Percentiles rank a stretch among this genome's conserved stretches.
Evolutionary conservation across 1,140 invertebrate species (phyloP).

Genomic region (Drosophila obscura): DNA sequence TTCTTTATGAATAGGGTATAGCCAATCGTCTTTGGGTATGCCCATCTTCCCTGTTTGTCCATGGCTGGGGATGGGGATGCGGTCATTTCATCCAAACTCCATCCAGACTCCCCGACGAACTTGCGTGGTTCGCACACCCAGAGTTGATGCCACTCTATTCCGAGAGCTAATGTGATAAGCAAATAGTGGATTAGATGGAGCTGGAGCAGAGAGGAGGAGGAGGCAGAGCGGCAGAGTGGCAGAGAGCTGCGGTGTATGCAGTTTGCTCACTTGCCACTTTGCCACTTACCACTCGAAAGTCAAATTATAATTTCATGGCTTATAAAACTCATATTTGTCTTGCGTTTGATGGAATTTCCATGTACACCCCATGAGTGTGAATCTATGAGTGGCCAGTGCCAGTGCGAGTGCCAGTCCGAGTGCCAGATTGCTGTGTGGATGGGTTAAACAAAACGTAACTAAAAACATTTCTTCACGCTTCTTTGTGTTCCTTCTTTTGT

Average conservation of each 20-base stretch:
- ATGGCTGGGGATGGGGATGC: background rate
- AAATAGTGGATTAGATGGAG: constrained; percentile 37
- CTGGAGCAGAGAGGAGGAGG: background rate
- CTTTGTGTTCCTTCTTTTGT: constrained; percentile 55
- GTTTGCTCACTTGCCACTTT: constrained; percentile 43
- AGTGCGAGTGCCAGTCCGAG: too few species aligned
- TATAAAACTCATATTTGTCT: constrained; percentile 80
- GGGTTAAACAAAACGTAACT: constrained; percentile 78
- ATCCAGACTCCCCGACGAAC: background rate
- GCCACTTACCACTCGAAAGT: constrained; percentile 73
- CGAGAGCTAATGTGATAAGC: constrained; percentile 69
- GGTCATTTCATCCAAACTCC: background rate
- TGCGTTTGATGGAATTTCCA: constrained; percentile 76
- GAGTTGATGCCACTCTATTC: background rate
- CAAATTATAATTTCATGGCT: constrained; percentile 83
- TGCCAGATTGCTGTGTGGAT: constrained; percentile 18
- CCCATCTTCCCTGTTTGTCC: background rate
- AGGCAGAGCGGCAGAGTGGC: too few species aligned
- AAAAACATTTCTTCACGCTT: constrained; percentile 80
- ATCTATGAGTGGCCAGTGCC: constrained; percentile 4
- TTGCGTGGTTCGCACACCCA: constrained; percentile 64
- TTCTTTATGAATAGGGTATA: background rate
- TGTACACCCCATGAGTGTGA: constrained; percentile 16
- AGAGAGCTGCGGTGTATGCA: constrained; percentile 53
- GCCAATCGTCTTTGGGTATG: background rate